Base-by-base conservation (phyloP, 92 coral and sea anemone species). In the Porites rus region DNA sequence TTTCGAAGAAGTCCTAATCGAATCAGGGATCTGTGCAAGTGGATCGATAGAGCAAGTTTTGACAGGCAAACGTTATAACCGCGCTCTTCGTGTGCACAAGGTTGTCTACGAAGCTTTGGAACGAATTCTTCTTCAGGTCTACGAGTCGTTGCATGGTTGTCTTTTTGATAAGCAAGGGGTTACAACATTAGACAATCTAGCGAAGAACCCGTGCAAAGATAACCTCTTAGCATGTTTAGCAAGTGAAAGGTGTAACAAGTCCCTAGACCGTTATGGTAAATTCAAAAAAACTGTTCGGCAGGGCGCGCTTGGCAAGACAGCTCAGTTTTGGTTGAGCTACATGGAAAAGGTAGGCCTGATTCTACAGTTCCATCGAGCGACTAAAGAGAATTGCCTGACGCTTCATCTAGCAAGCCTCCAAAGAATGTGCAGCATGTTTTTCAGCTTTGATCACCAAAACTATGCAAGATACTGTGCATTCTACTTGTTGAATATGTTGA, bases 311-410 rank as follows among this genome's bases (percentile, higher is more conserved):
- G 88, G 85, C 18, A 84, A 84, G 85, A 84, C 88, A 69, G 88
- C 84, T 28, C 88, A 84, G 75, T 84, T 84, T 76, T 84, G 88
- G 84, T 72, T 82, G 87, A 82, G 70, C 65, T 82, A 72, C 69
- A 72, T 72, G 87, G 87, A 82, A 51, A 82, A 70, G 80, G 80
- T 82, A 72, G 38, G 83, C 79, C 59, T 82, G 71, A 82, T 82
- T 20, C 81, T 82, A 70, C 87, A 56, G 19, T 72, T 73, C 54
- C 87, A 70, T 56, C 68, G 82, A 82, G 83, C 74, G 58, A 84
- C 84, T 10, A 58, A 76, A 76, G 84, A 75, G 74, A 84, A 84
- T 31, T 16, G 52, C 75, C 75, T 84, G 66, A 25, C 59, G 46
- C 85, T 65, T 62, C 88, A 84, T 54, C 73, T 84, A 28, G 73